Base-by-base conservation (phyloP, 2,888 invertebrate genomes). In the Cephus pulcher region DNA sequence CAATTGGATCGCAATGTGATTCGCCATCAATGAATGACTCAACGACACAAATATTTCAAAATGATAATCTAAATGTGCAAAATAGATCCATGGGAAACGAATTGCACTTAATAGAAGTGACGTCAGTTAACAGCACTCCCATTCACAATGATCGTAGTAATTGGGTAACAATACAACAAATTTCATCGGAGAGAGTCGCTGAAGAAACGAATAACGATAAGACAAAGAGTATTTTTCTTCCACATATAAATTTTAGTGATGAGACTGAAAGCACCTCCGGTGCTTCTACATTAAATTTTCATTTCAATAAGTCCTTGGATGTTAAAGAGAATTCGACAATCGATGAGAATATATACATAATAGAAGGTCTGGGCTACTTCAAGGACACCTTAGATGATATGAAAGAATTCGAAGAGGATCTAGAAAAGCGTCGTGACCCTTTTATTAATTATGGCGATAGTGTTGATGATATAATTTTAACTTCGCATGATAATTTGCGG, bases 331-430 rank as follows among this genome's bases (percentile, higher is more conserved):
- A 40, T n/a, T 76, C 73, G 2, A 78, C 78, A 9, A 74, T 71
- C 12, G 75, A 75, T 40, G 78, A 78, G 23, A 78, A 68, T 76
- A 68, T 78, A n/a, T 78, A 78, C 76, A 78, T 78, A 32, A 78
- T 78, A 11, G 76, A 76, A 73, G 76, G 78, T 34, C 71, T 78
- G 23, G 78, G 76, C 11, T 78, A 75, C 30, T 78, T 78, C 37
- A 71, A 78, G 73, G 71, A 73, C 30, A 75, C 23, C 56, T 11
- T 30, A 35, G 78, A 78, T 12, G 78, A 78, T 56, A 32, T 76
- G 32, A 68, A 73, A n/a, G 78, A 78, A 34, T 35, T 78, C 34
- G 78, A 78, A 23, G 76, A 76, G 3, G 76, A 76, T 11, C 40
- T 71, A 12, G 78, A 76, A n/a, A 74, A 33, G 34, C 33, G 34